Evolutionary conservation across 2,113 vertebrate species (phyloP), one percentile per base, ranked within the genome.

Genomic region (Muscicapa adusta): DNA sequence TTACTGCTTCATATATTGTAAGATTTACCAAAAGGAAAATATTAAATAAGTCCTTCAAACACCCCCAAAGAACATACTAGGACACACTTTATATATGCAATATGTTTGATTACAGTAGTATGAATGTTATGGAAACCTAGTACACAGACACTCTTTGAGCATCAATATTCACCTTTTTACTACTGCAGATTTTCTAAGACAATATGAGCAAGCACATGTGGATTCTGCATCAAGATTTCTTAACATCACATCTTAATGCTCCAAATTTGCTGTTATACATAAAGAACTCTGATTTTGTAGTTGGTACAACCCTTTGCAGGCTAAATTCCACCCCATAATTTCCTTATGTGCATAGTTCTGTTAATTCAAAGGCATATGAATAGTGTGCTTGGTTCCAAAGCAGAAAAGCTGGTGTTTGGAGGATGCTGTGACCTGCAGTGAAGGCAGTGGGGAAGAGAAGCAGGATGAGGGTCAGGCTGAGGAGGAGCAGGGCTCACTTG

Each of bases 1-100:
- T 98, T 97, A 97, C 79, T 95, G 74, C 62, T 95, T 96, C 67
- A 97, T 97, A 97, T 97, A 94, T 71, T 86, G 7, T 72, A 96
- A 93, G 36, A 78, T 92, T 91, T 70, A 75, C 65, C 89, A 90
- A 96, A 96, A 96, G 85, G 54, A 85, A 40, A 77, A 88, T 91
- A 93, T 97, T 34, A 97, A 93, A 94, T 77, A 97, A 96, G 80
- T 89, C 75, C 89, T 92, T 57, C 50, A 48, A 77, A 67, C 76
- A 54, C 51, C 31, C 4, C 6, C 45, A 93, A 93, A 93, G 50
- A 33, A 48, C 70, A 76, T 42, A 54, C 14, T 38, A 77, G 28
- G 43, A 88, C 87, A 91, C 26, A 57, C 53, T 91, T 60, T 45
- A 60, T 51, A 42, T 54, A 50, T 61, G 45, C 14, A 91, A 63